Evolutionary conservation across 1,140 invertebrate species (phyloP).

Genomic region (Bombus pascuorum): DNA sequence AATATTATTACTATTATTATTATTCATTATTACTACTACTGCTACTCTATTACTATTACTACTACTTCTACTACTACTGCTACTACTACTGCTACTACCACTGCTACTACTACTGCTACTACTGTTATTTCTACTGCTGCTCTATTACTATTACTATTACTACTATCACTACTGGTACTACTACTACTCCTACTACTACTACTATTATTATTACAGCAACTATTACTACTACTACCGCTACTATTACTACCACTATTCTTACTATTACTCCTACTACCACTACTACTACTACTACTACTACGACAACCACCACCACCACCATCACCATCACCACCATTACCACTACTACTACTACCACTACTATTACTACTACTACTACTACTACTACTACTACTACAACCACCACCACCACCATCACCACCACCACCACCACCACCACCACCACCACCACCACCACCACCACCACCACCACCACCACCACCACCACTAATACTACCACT

Average conservation of each 20-base stretch:
- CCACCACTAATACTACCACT: background rate
- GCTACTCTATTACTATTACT: background rate
- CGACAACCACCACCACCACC: too few relatives aligned
- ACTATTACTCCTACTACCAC: too few relatives aligned
- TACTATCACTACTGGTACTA: rapidly evolving
- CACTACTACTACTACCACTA: too few relatives aligned
- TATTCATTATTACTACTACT: background rate
- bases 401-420: rapidly evolving
- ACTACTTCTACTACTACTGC: background rate
- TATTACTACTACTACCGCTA: background rate
- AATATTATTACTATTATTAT: background rate
- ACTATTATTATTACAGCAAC: too few relatives aligned
- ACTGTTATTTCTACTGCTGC: too few relatives aligned
- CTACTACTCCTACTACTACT: background rate
- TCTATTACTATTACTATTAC: too few relatives aligned
- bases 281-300: too few relatives aligned
- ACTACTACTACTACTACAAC: too few relatives aligned
- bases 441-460: too few relatives aligned
- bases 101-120: rapidly evolving
- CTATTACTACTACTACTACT: rapidly evolving
- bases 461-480: rapidly evolving
- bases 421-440: rapidly evolving
- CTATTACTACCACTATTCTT: background rate
- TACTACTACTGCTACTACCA: background rate
- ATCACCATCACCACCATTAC: background rate